A percentile compares a stretch with the other conserved stretches of the same genome.
These are phyloP conservation scores for Solea solea DNA, from an alignment of 2,113 vertebrate genomes.

Conservation along the genomic window DNA sequence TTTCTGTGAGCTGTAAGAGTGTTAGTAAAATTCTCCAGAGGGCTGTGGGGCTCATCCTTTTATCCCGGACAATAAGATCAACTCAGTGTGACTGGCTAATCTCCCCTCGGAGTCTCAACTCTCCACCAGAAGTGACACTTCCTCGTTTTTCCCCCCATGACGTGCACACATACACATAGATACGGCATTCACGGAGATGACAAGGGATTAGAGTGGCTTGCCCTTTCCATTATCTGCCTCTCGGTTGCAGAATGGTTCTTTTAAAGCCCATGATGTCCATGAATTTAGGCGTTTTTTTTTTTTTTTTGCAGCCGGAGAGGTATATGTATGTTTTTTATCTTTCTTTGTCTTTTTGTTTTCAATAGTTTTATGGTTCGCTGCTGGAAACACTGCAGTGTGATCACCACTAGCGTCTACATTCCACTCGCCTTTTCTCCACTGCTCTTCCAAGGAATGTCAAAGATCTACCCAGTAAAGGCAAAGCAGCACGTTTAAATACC, in stretches of 20 bases:
- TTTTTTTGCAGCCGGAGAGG: slow-evolving; percentile 12
- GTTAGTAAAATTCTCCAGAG: slow-evolving; percentile 68
- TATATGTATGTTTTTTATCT: slow-evolving; percentile 20
- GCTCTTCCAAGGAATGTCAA: slow-evolving; percentile 2
- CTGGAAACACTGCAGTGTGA: slow-evolving; percentile 25
- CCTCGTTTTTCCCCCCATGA: slow-evolving; percentile 40
- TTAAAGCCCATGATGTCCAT: slow-evolving; percentile 30
- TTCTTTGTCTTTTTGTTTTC: slow-evolving; percentile 5
- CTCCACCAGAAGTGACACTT: slow-evolving; percentile 60
- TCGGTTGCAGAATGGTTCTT: slow-evolving; percentile 19
- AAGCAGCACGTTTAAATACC: not conserved
- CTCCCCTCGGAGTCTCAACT: slow-evolving; percentile 60
- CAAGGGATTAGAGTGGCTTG: slow-evolving; percentile 58
- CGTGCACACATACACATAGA: slow-evolving; percentile 16
- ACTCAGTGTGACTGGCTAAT: slow-evolving; percentile 72
- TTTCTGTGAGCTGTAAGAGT: slow-evolving; percentile 57
- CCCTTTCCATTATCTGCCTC: slow-evolving; percentile 40
- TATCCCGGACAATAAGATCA: slow-evolving; percentile 76
- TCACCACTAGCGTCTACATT: slow-evolving; percentile 17
- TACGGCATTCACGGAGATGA: slow-evolving; percentile 42
- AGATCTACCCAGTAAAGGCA: not conserved
- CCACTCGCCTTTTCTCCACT: slow-evolving; percentile 3
- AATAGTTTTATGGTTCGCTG: slow-evolving; percentile 8
- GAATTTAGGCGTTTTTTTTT: slow-evolving; percentile 36
- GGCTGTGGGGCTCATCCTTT: slow-evolving; percentile 63